Percentiles rank a stretch among this genome's conserved stretches.
Evolutionary conservation across 2,888 invertebrate species (phyloP).

Genomic region (Latrodectus hesperus): DNA sequence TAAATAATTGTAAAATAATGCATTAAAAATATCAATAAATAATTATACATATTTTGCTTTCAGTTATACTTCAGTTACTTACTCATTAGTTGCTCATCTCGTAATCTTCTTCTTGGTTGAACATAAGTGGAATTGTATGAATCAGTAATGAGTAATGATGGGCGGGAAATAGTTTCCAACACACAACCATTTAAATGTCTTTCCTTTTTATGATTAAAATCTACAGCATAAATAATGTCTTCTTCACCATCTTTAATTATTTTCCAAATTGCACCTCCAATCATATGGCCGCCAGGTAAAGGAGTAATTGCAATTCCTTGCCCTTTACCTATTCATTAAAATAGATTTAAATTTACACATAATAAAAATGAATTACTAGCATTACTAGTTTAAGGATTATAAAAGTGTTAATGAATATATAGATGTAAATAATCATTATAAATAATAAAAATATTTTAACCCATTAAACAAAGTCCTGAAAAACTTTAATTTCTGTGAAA

Average conservation of each 20-base stretch:
- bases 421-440: no score
- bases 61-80: slow-evolving; percentile 76
- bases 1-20: no score
- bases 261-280: slow-evolving; percentile 99
- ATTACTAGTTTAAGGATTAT: no score
- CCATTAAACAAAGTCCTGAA: no score
- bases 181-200: slow-evolving; percentile 97
- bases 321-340: slow-evolving; percentile 84
- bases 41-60: no score
- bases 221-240: slow-evolving; percentile 97
- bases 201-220: slow-evolving; percentile 99
- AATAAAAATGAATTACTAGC: no score
- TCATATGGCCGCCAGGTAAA: slow-evolving; percentile 95
- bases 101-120: slow-evolving; percentile 89
- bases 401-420: no score
- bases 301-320: slow-evolving; percentile 95
- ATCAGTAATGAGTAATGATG: slow-evolving; percentile 95
- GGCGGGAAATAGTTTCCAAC: slow-evolving; percentile 90
- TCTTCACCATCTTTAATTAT: slow-evolving; percentile 98
- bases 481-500: no score
- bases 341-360: slow-evolving; percentile 1
- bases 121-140: slow-evolving; percentile 96
- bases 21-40: no score
- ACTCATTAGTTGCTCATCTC: slow-evolving; percentile 98
- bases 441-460: no score